Base-by-base conservation (phyloP, 2,113 vertebrate genomes). In the Diglossa brunneiventris region DNA sequence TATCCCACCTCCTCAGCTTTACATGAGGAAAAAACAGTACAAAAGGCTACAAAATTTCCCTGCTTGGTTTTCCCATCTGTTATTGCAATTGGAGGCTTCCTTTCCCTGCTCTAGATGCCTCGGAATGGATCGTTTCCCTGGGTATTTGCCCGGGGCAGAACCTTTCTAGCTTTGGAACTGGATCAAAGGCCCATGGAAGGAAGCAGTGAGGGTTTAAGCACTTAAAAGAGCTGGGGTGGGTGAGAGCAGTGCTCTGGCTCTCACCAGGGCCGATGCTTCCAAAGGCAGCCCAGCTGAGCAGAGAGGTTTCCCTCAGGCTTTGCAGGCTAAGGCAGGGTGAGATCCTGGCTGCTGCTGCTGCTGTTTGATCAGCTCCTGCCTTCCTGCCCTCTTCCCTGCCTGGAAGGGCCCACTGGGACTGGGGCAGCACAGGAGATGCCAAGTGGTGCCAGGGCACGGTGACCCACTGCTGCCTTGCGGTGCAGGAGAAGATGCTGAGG, bases 1-100 rank as follows among this genome's bases (percentile, higher is more conserved):
- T 16, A 49, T 9, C 68, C 66, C 61, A 62, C 15, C 78, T 69
- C 50, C 75, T 46, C 58, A 9, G 30, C 33, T 80, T 50, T 62
- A 18, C 31, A 30, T 5, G 17, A 73, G 46, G 50, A 63, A 80
- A 80, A 88, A 93, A 39, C 22, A 86, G 31, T 26, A 69, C 42
- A 92, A 80, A 93, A 83, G 9, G 31, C 50, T 86, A 46, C 59
- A 83, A 46, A 85, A 62, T 30, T 31, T 93, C 46, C 67, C 84
- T 74, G 67, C 55, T 87, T 79, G 0, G 0, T 79, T 84, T 82
- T 11, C 53, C 63, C 61, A 26, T 50, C 75, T 67, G 52, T 61
- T 92, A 50, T 3, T 80, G 68, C 63, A 91, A 59, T 52, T 26
- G 75, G 68, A 95, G 47, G 59, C 93, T 94, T 95, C 90, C 89